Percentiles rank a stretch among this genome's conserved stretches.
These are phyloP conservation scores for Vesta saturnalis DNA, from an alignment of 2,888 invertebrate species.

Conservation along the genomic window DNA sequence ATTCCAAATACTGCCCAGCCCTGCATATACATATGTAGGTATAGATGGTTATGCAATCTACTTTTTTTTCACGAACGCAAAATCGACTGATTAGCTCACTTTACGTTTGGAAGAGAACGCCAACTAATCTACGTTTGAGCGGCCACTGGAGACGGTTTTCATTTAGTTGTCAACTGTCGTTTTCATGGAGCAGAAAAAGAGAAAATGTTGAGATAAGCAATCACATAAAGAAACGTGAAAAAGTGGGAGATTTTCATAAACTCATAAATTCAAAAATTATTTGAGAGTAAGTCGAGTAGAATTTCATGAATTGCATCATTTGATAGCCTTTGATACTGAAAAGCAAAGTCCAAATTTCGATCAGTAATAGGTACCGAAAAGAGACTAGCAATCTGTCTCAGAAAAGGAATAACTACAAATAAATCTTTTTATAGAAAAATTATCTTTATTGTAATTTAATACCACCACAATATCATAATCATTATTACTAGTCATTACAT, in stretches of 20 bases:
- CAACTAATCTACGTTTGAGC: too few species aligned
- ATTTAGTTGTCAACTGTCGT: too few species aligned
- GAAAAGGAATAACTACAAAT: not conserved
- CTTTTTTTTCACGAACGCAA: too few species aligned
- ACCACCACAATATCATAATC: not conserved
- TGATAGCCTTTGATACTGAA: not conserved
- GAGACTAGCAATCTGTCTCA: not conserved
- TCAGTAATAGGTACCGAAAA: not conserved
- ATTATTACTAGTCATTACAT: not conserved
- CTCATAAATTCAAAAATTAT: slow-evolving; percentile 4
- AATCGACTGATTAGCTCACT: too few species aligned
- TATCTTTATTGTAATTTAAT: not conserved
- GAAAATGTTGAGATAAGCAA: not conserved
- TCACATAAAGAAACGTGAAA: not conserved
- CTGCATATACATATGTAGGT: too few species aligned
- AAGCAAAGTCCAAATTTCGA: not conserved
- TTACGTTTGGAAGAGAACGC: too few species aligned
- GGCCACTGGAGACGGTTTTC: too few species aligned
- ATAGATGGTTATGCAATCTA: too few species aligned
- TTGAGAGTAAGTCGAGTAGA: not conserved
- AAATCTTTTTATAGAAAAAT: not conserved
- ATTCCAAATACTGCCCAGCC: too few species aligned
- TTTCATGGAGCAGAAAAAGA: not conserved
- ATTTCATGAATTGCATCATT: not conserved
- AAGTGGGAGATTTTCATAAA: not conserved